Evolutionary conservation across 2,113 vertebrate genomes (phyloP).

Genomic region (Hemichromis elongatus): DNA sequence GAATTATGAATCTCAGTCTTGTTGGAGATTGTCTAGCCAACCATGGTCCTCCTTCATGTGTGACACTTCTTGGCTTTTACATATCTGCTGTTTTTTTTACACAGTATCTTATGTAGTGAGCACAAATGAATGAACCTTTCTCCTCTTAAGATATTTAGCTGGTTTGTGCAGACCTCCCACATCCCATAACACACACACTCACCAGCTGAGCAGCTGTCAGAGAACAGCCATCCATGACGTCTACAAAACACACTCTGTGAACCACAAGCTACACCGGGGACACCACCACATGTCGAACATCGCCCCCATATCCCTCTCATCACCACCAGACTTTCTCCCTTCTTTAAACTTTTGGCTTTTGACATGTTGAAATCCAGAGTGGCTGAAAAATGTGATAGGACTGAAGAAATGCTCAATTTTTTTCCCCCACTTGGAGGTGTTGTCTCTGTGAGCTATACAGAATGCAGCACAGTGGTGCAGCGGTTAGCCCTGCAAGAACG

Average conservation of each 20-base stretch:
- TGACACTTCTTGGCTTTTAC: neutral
- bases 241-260: neutral
- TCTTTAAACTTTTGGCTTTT: conserved; percentile 32
- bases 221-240: conserved; percentile 38
- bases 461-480: neutral
- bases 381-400: neutral
- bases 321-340: neutral
- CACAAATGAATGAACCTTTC: neutral
- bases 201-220: conserved; percentile 30
- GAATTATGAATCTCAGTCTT: conserved; percentile 65
- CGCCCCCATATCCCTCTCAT: neutral
- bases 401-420: neutral
- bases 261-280: conserved; percentile 35
- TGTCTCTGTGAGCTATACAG: neutral
- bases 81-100: neutral
- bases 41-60: conserved; percentile 6
- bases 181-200: neutral
- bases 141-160: neutral
- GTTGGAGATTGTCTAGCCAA: conserved; percentile 44
- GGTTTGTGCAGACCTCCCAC: neutral
- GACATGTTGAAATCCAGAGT: conserved; percentile 31
- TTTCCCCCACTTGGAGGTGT: neutral
- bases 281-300: conserved; percentile 33
- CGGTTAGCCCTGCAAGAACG: neutral
- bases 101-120: neutral